phyloP scores from a whole-genome alignment of 2,888 invertebrate genomes.

The Calliphora vomitoria region DNA sequence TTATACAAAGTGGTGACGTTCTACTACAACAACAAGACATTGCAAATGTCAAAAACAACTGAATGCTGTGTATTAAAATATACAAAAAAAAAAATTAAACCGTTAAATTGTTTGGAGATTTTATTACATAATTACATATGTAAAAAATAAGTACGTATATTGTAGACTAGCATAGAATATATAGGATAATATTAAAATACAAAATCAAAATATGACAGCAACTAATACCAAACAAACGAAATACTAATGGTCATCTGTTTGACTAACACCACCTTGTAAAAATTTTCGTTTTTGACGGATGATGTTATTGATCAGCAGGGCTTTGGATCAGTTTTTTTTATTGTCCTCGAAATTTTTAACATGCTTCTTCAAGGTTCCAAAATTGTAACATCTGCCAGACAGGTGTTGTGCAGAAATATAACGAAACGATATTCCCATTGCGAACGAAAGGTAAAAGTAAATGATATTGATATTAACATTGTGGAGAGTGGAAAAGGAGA shows the following conservation, averaged over 20 bases:
- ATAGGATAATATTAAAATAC: no score
- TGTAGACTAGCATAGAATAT: background rate
- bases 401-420: background rate
- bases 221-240: no score
- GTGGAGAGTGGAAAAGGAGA: slow-evolving; percentile 85
- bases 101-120: no score
- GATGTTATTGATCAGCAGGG: background rate
- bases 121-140: no score
- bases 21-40: no score
- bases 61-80: no score
- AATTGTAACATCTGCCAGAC: background rate
- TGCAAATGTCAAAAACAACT: no score
- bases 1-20: no score
- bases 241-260: no score
- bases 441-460: slow-evolving; percentile 88
- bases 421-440: slow-evolving; percentile 73
- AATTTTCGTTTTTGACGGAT: background rate
- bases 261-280: no score
- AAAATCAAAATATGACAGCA: no score
- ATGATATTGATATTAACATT: slow-evolving; percentile 87
- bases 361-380: slow-evolving; percentile 74
- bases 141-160: background rate
- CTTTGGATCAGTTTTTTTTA: background rate
- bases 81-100: no score
- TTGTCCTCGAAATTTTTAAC: background rate